A percentile compares a stretch with the other conserved stretches of the same genome.
These are phyloP conservation scores for Elephantulus edwardii DNA, from an alignment of 2,113 vertebrate species.

Conservation along the genomic window DNA sequence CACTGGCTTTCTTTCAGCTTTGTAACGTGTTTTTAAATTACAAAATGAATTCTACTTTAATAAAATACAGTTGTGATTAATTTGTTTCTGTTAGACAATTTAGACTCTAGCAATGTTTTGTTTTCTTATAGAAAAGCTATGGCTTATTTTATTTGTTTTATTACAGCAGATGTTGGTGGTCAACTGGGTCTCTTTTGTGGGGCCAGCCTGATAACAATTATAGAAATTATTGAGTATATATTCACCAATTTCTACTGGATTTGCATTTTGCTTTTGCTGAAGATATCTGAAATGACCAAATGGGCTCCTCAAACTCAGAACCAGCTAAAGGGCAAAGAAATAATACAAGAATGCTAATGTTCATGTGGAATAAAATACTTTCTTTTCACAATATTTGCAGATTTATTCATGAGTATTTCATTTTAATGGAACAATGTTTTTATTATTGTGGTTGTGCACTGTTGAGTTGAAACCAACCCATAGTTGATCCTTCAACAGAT, in stretches of 20 bases:
- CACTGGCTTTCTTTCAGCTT: not conserved
- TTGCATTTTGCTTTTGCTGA: conserved; percentile 85
- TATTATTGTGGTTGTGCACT: not conserved
- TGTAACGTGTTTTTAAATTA: not conserved
- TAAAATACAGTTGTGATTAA: not conserved
- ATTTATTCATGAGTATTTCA: not conserved
- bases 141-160: conserved; percentile 45
- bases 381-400: not conserved
- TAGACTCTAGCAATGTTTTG: not conserved
- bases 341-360: conserved; percentile 79
- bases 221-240: conserved; percentile 86
- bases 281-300: conserved; percentile 80
- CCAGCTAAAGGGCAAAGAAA: conserved; percentile 57
- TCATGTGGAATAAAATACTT: not conserved
- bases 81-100: not conserved
- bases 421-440: not conserved
- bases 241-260: conserved; percentile 86
- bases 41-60: not conserved
- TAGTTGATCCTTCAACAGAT: no score
- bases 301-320: conserved; percentile 67
- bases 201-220: conserved; percentile 86
- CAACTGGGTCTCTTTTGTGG: conserved; percentile 87
- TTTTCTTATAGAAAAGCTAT: conserved; percentile 14
- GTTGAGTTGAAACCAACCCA: no score
- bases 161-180: conserved; percentile 85